Percentiles rank a stretch among this genome's conserved stretches.
Evolutionary conservation across 2,888 invertebrate species (phyloP).

Genomic region (Allygus modestus): DNA sequence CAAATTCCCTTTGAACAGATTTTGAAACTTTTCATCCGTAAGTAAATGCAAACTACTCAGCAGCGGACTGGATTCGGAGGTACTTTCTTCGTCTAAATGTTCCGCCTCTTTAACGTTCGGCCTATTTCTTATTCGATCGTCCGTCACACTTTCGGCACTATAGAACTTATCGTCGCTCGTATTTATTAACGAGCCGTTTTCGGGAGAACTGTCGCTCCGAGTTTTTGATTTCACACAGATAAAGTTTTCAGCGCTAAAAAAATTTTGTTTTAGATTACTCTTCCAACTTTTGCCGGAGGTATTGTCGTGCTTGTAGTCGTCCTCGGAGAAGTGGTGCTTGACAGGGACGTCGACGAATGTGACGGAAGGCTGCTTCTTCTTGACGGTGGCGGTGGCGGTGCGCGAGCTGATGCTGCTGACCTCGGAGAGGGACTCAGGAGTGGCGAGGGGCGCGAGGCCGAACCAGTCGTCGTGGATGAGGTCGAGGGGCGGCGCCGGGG

Average conservation of each 20-base stretch:
- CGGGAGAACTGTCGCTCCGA: slow-evolving; percentile 52
- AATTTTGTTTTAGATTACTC: slow-evolving; percentile 52
- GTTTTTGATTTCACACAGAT: slow-evolving; percentile 48
- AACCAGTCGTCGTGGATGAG: slow-evolving; percentile 82
- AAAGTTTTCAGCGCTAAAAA: slow-evolving; percentile 57
- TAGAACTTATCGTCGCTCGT: slow-evolving; percentile 61
- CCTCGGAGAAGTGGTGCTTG: slow-evolving; percentile 32
- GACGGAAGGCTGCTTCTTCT: slow-evolving; percentile 48
- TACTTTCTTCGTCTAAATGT: slow-evolving; percentile 63
- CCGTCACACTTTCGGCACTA: slow-evolving; percentile 61
- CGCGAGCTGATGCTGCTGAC: slow-evolving; percentile 85
- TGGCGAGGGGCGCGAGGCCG: slow-evolving; percentile 87
- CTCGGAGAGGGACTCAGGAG: slow-evolving; percentile 89
- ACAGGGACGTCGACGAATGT: slow-evolving; percentile 46
- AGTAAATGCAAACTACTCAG: slow-evolving; percentile 69
- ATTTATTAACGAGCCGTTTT: slow-evolving; percentile 51
- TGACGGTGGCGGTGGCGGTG: neutral
- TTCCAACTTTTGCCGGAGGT: slow-evolving; percentile 49
- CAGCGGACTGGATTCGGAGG: slow-evolving; percentile 68
- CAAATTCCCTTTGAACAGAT: slow-evolving; percentile 65
- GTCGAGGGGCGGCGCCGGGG: slow-evolving; percentile 74
- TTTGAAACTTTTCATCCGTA: slow-evolving; percentile 67
- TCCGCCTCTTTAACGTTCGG: slow-evolving; percentile 44
- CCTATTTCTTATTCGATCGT: slow-evolving; percentile 48
- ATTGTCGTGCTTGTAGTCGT: slow-evolving; percentile 10